Evolutionary conservation across 2,797 vertebrate genomes (phyloP), one percentile per base, ranked within the genome.

Genomic region (Eidolon dupreanum): DNA sequence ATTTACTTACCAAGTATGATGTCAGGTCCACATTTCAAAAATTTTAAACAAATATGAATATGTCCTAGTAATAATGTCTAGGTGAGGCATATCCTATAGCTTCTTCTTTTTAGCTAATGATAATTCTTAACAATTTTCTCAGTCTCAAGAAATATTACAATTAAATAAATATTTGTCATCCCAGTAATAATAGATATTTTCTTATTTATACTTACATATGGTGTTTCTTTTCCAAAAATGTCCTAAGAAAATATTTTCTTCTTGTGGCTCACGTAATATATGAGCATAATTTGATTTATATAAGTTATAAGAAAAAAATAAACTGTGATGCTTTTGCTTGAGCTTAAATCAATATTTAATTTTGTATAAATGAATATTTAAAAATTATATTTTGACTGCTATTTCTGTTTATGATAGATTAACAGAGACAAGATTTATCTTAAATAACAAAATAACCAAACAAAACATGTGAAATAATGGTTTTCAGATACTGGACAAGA

Each of bases 301-400:
- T 51, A 88, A 66, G 4, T 95, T 70, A 31, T 88, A 51, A 38
- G 71, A 93, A 81, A 51, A 88, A 95, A 75, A 73, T 46, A 90
- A 65, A 65, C 9, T 20, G 0, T 55, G 51, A 83, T 70, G 31
- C 49, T 59, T 95, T 82, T 41, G 8, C 20, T 83, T 92, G 63
- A 74, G 26, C 19, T 87, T 90, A 79, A 93, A 61, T 94, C 19
- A 74, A 41, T 85, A 88, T 79, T 97, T 87, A 68, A 51, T 94
- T 87, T 94, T 83, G 61, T 82, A 13, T 83, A 59, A 71, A 28
- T 86, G 82, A 93, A 61, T 77, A 81, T 46, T 78, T 61, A 20
- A 87, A 93, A 66, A 66, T 68, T 77, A 6, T 65, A 90, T 94
- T 79, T 86, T 82, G 46, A 68, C 15, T 59, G 33, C 5, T 24